Conservation (phyloP, 2,113 vertebrate genomes). For the Tapirus terrestris region DNA sequence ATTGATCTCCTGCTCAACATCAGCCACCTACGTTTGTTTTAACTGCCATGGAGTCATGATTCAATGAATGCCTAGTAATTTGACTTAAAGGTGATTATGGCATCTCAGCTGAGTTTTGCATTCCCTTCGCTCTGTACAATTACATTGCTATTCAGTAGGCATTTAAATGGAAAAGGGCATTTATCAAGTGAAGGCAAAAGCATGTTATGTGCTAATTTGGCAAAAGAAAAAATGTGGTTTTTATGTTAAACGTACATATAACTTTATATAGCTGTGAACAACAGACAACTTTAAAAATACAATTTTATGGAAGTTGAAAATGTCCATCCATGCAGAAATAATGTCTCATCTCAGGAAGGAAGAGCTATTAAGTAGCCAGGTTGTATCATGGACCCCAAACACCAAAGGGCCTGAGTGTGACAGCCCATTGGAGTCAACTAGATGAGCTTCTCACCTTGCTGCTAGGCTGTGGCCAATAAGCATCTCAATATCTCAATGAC, state of each 20-base stretch:
- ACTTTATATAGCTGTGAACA: neutral
- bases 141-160: neutral
- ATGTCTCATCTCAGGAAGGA: slow-evolving; percentile 1
- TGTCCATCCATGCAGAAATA: neutral
- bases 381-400: neutral
- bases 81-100: slow-evolving; percentile 44
- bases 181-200: slow-evolving; percentile 53
- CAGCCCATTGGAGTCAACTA: neutral
- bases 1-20: neutral
- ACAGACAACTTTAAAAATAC: neutral
- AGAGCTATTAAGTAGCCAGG: neutral
- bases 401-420: neutral
- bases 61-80: slow-evolving; percentile 39
- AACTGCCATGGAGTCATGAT: slow-evolving; percentile 3
- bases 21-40: slow-evolving; percentile 19
- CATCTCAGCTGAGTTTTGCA: slow-evolving; percentile 6
- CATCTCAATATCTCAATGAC: neutral
- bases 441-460: neutral
- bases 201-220: slow-evolving; percentile 31
- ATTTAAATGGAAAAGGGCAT: slow-evolving; percentile 59
- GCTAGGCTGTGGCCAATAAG: neutral
- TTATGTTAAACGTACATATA: slow-evolving; percentile 5
- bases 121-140: slow-evolving; percentile 4
- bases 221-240: slow-evolving; percentile 57
- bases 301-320: slow-evolving; percentile 27